Percentiles rank a stretch among this genome's conserved stretches.
phyloP scores from a whole-genome alignment of 2,113 vertebrate genomes.

The Zosterops hypoxanthus region DNA sequence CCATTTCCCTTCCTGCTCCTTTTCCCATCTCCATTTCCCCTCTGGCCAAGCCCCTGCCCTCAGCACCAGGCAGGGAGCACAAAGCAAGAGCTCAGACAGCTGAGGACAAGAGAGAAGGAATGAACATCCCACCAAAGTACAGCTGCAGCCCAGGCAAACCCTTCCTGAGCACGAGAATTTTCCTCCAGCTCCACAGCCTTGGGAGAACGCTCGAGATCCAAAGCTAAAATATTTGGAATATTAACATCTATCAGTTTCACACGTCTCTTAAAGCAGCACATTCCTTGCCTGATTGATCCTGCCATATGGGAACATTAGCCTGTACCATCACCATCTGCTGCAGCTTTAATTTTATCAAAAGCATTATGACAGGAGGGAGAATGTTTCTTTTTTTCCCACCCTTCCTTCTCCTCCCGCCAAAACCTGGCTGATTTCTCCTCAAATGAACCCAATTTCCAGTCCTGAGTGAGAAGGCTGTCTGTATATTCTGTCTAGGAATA shows the following conservation, averaged over 20 bases:
- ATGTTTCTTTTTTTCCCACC: constrained; percentile 24
- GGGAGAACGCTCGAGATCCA: not conserved
- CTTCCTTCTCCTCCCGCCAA: not conserved
- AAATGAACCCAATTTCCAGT: not conserved
- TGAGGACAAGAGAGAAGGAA: not conserved
- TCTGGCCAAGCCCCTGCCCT: not conserved
- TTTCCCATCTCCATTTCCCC: not conserved
- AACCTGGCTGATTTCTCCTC: constrained; percentile 37
- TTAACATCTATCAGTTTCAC: constrained; percentile 51
- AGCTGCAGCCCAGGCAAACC: not conserved
- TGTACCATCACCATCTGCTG: constrained; percentile 52
- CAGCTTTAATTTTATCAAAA: constrained; percentile 55
- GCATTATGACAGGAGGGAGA: constrained; percentile 28
- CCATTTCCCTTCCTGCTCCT: not conserved
- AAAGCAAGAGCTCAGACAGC: not conserved
- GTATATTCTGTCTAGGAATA: not conserved
- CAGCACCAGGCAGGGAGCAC: not conserved
- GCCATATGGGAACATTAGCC: constrained; percentile 58
- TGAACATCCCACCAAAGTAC: rapidly evolving
- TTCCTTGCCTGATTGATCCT: constrained; percentile 41
- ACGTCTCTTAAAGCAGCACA: not conserved
- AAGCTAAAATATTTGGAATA: constrained; percentile 65
- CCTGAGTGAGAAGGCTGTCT: not conserved
- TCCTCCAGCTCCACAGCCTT: not conserved
- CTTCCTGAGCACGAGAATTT: not conserved